These are phyloP conservation scores for Phalanger gymnotis DNA, from an alignment of 2,797 vertebrate genomes.

Conservation along the genomic window DNA sequence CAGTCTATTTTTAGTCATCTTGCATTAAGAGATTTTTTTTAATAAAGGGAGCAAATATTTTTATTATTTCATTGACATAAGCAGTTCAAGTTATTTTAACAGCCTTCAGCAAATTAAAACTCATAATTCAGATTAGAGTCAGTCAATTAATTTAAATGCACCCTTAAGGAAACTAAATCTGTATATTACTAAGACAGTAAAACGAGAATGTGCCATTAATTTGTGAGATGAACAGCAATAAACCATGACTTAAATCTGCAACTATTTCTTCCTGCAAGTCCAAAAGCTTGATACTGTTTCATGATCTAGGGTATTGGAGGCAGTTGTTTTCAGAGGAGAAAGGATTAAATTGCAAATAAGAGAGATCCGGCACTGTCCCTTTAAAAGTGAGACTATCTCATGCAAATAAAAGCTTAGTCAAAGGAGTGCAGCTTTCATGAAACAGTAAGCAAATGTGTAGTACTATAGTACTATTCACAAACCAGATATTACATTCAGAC, in stretches of 20 bases:
- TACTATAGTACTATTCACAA: conserved; percentile 61
- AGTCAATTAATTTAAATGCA: conserved; percentile 79
- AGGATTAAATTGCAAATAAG: conserved; percentile 69
- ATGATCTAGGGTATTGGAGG: conserved; percentile 60
- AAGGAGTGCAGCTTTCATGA: conserved; percentile 70
- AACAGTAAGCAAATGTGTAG: conserved; percentile 62
- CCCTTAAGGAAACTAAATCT: conserved; percentile 74
- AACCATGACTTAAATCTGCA: conserved; percentile 65
- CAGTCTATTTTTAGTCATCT: conserved; percentile 83
- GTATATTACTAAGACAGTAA: conserved; percentile 64
- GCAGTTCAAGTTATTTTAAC: conserved; percentile 79
- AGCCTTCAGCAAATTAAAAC: conserved; percentile 77
- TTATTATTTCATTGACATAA: conserved; percentile 75
- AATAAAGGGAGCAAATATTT: conserved; percentile 74
- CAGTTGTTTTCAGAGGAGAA: conserved; percentile 71
- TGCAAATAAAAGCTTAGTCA: conserved; percentile 74
- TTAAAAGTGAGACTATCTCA: conserved; percentile 75
- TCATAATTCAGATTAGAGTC: conserved; percentile 77
- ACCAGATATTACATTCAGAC: conserved; percentile 61
- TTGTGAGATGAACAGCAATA: conserved; percentile 66
- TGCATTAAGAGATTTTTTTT: conserved; percentile 73
- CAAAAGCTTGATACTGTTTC: conserved; percentile 46
- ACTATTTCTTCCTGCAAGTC: conserved; percentile 56
- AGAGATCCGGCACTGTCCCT: conserved; percentile 64
- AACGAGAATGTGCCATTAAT: conserved; percentile 67